Evolutionary conservation across 2,888 invertebrate species (phyloP), one percentile per base, ranked within the genome.

Genomic region (Ceratothoa steindachneri): DNA sequence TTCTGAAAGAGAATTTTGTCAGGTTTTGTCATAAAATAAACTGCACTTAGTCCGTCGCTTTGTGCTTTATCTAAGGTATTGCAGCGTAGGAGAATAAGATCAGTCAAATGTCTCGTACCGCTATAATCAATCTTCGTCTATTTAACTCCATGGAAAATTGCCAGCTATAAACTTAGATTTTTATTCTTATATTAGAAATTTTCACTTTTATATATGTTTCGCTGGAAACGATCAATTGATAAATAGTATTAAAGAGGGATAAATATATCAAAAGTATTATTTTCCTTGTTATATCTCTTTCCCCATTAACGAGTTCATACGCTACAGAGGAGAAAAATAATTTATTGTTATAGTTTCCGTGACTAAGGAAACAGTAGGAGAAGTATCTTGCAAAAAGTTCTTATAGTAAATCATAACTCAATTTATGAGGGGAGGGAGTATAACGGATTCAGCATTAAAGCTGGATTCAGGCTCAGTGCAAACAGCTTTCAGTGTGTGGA

Each of bases 271-370:
- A 60, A 7, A 60, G 22, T 41, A 15, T 24, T 12, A 60, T 60
- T 60, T 60, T 60, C 27, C 60, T 12, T 24, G 60, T 24, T 24
- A n/a, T 60, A 60, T 60, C 24, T n/a, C 27, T 24, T 22, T 24
- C 60, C n/a, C 60, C 60, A 60, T 60, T 60, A 60, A 24, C 60
- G 24, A 60, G 60, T 60, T 60, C 60, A 60, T 60, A 60, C 22
- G 24, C 60, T 60, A 24, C 60, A 60, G 60, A 60, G 24, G 60
- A 60, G 60, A 60, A 24, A 60, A 60, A 60, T n/a, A 60, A 60
- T 60, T 60, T 60, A 60, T 60, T 60, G 60, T 60, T 60, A 60
- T 60, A 60, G 60, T 60, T 60, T 60, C 60, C 60, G 60, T 60
- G 60, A 60, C 60, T 60, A 60, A n/a, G 60, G 60, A 60, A 60